Conservation (phyloP, 2,888 invertebrate genomes). For the Geophilus truncorum region DNA sequence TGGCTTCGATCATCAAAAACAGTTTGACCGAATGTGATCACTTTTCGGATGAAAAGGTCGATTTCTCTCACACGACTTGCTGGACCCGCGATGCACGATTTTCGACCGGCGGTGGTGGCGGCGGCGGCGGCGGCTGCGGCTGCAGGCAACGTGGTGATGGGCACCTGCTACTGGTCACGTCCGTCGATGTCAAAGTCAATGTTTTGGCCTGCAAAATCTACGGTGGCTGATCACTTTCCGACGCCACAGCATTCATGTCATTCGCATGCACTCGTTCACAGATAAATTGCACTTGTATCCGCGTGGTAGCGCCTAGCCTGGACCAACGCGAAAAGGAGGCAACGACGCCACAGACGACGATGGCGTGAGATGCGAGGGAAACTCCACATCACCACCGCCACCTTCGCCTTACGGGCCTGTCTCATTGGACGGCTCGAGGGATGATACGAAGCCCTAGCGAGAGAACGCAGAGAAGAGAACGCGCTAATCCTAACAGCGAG, state of each 20-base stretch:
- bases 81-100: not conserved
- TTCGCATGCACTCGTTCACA: not conserved
- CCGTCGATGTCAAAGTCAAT: not conserved
- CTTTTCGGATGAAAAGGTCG: not conserved
- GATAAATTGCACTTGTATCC: constrained; percentile 19
- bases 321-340: not conserved
- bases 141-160: not conserved
- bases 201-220: not conserved
- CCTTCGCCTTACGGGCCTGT: not conserved
- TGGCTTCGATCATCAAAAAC: not conserved
- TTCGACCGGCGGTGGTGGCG: not conserved
- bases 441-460: not conserved
- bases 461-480: not conserved
- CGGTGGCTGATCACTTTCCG: constrained; percentile 19
- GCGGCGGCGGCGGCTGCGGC: not conserved
- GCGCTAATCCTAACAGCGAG: not conserved
- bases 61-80: not conserved
- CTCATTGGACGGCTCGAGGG: not conserved
- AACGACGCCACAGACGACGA: constrained; percentile 18
- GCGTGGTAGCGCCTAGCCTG: not conserved
- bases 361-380: constrained; percentile 12
- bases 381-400: constrained; percentile 22
- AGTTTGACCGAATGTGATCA: not conserved
- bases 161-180: not conserved
- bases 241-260: not conserved